phyloP scores from a whole-genome alignment of 2,797 vertebrate species.

The Alcedo quadribrachys region DNA sequence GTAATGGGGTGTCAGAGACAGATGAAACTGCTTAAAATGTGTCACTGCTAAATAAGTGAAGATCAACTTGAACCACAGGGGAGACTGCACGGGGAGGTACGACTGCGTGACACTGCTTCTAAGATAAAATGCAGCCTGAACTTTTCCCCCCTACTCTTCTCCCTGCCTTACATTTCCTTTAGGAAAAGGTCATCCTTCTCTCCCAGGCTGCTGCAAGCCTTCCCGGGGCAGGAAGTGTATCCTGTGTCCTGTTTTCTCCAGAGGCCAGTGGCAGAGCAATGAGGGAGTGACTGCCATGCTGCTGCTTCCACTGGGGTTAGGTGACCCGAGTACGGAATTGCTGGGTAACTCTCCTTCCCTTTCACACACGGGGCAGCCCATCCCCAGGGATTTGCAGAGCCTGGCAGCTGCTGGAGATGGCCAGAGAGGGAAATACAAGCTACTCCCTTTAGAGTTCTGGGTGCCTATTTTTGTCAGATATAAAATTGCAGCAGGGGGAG shows the following conservation, averaged over 20 bases:
- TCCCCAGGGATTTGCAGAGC: background rate
- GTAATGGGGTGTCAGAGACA: background rate
- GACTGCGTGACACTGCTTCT: background rate
- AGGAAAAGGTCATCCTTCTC: slow-evolving; percentile 21
- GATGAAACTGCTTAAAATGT: background rate
- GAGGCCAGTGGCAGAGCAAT: background rate
- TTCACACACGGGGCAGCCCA: background rate
- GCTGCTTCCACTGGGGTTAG: background rate
- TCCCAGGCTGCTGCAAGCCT: background rate
- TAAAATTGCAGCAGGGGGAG: background rate
- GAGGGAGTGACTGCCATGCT: background rate
- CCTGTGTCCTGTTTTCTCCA: slow-evolving; percentile 40
- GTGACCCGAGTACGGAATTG: background rate
- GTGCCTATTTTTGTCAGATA: slow-evolving; percentile 42
- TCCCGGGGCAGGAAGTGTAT: slow-evolving; percentile 26
- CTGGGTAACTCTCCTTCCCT: background rate
- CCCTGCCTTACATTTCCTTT: background rate
- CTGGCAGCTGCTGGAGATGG: background rate
- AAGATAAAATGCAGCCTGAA: background rate
- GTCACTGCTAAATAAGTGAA: slow-evolving; percentile 12
- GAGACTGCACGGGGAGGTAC: background rate
- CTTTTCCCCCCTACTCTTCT: background rate
- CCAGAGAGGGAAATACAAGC: background rate
- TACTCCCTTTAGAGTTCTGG: background rate
- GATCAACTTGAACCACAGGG: background rate